Evolutionary conservation across 2,888 invertebrate species (phyloP).

Genomic region (Hirtodrosophila alboralis): DNA sequence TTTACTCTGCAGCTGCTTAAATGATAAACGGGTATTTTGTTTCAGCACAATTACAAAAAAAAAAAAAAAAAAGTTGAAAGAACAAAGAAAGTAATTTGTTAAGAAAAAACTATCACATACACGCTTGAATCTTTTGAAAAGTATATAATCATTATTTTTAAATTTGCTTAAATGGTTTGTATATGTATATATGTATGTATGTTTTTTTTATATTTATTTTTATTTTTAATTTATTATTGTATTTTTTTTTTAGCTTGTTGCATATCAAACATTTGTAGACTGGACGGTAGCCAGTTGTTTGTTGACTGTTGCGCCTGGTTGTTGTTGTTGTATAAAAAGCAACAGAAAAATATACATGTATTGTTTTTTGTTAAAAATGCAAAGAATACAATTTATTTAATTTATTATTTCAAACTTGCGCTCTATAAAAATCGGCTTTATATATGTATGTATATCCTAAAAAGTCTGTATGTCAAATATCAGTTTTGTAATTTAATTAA

Average conservation of each 20-base stretch:
- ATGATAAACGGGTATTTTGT: slow-evolving; percentile 7
- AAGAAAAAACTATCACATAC: slow-evolving; percentile 54
- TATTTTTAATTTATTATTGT: slow-evolving; percentile 29
- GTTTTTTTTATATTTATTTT: too few species aligned
- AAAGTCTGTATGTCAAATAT: slow-evolving; percentile 62
- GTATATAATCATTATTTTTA: slow-evolving; percentile 34
- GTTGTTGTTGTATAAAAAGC: slow-evolving; percentile 68
- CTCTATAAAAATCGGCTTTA: slow-evolving; percentile 54
- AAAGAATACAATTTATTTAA: slow-evolving; percentile 58
- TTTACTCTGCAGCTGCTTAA: slow-evolving; percentile 29
- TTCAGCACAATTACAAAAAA: slow-evolving; percentile 31
- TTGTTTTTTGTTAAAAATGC: slow-evolving; percentile 63
- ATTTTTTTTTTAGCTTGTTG: slow-evolving; percentile 39
- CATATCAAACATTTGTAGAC: slow-evolving; percentile 75
- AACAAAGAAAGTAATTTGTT: slow-evolving; percentile 5
- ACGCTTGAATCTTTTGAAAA: slow-evolving; percentile 51
- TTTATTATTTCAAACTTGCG: slow-evolving; percentile 38
- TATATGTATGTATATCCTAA: slow-evolving; percentile 63
- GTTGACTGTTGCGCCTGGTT: slow-evolving; percentile 63
- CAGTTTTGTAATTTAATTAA: slow-evolving; percentile 54
- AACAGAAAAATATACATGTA: slow-evolving; percentile 66
- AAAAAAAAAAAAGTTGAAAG: too few species aligned
- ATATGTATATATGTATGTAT: slow-evolving; percentile 25
- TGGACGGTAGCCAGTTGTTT: slow-evolving; percentile 79
- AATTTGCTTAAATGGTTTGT: slow-evolving; percentile 37